Evolutionary conservation across 2,888 invertebrate genomes (phyloP), one percentile per base, ranked within the genome.

Genomic region (Macroteleia sp.): DNA sequence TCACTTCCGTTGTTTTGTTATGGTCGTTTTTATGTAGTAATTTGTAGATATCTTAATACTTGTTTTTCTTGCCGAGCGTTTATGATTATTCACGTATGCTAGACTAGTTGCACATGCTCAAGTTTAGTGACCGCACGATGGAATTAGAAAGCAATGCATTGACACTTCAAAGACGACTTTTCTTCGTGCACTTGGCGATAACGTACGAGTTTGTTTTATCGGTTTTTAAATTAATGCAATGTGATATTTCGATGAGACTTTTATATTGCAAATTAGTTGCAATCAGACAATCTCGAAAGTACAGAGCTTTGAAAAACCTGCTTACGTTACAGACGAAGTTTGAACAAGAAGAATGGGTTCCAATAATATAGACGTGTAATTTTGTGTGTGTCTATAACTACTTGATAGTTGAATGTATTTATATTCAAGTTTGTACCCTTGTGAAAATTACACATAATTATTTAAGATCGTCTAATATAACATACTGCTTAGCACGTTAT

Each of bases 111-210:
- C 41, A 50, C 28, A 62, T 62, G 61, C 59, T 62, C 74, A 78
- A 69, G 78, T 78, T 78, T 78, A 78, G 59, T 74, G 78, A 78
- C 78, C 78, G 78, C 74, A 52, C 78, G 54, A 64, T 56, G 78
- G 78, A 74, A 78, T 78, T 78, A 78, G 78, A 78, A 78, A 78
- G 78, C 78, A 78, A 57, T 74, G 78, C 69, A 78, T 78, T 78
- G 77, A 74, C 73, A 78, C 73, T 74, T 74, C 56, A 39, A 64
- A 34, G 77, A 78, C 57, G 64, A 78, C 69, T 78, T 78, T 77
- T 77, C 77, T 71, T 46, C 56, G 50, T 42, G 48, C 59, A 32
- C 62, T 50, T 48, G 69, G 36, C 67, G 70, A 76, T 76, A 76
- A 62, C 69, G 61, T 42, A 54, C 54, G 22, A 52, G 67, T 39